Base-by-base conservation (phyloP, 2,113 vertebrate genomes). In the Daphoenositta chrysoptera region DNA sequence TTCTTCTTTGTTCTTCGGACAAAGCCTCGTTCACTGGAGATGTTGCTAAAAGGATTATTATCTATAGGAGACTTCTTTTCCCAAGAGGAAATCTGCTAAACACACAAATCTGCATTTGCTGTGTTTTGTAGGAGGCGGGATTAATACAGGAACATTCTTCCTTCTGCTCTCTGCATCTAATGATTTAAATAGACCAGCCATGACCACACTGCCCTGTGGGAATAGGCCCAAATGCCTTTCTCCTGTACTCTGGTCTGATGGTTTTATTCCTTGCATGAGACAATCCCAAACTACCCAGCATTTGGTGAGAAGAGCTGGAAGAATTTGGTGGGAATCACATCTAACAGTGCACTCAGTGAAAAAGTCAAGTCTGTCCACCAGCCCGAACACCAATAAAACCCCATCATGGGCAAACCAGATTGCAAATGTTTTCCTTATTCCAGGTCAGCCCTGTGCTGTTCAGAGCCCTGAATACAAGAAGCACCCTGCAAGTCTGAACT, bases 71-170 rank as follows among this genome's bases (percentile, higher is more conserved):
- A 75, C 50, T 90, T 94, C 50, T 95, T 81, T 87, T 91, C 79
- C 85, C 87, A 77, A 90, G 68, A 93, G 93, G 94, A 96, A 95
- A 88, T 86, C 85, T 95, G 82, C 51, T 90, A 90, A 95, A 90
- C 92, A 88, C 90, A 90, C 85, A 77, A 47, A 54, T 80, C 76
- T 83, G 63, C 71, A 9, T 73, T 90, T 51, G 56, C 71, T 66
- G 57, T 73, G 35, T 63, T 82, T 70, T 63, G 65, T 27, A 75
- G 69, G n/a, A 91, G 83, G 57, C 1, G 0, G 69, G 61, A 73
- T 80, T 81, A 60, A 61, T 68, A 79, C 6, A 72, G 71, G 63
- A 96, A 31, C 51, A 71, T 72, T 72, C 65, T 83, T 61, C 83
- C 78, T 91, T 76, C 93, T 93, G 84, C 20, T 84, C 73, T 87